Evolutionary conservation across 2,888 invertebrate genomes (phyloP), one percentile per base, ranked within the genome.

Genomic region (Hypolimnas misippus): DNA sequence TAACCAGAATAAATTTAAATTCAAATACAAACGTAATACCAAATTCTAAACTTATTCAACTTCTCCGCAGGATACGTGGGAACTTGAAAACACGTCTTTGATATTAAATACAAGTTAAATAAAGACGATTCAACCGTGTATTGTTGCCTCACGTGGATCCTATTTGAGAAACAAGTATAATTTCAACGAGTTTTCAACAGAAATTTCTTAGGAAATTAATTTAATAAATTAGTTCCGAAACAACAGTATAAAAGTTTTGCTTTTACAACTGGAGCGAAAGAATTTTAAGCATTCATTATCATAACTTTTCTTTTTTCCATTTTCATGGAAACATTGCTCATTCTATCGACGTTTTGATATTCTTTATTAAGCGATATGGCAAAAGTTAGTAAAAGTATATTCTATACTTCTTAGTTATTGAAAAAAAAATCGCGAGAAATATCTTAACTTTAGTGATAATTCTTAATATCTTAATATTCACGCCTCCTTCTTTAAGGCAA

Each of bases 21-120:
- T 76, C 75, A 81, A 81, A 81, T 73, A 77, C 76, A 81, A 81
- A 81, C 73, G 77, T 80, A 84, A 83, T 82, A 83, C 76, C 75
- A 76, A 84, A 87, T 82, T 86, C 79, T 73, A 72, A 87, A 87
- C 83, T 85, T 79, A 78, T 76, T 67, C 76, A 81, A 76, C 78
- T 82, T 73, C 67, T 70, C 73, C 68, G 70, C 72, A 73, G 75
- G 74, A 75, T 80, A 79, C 78, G 75, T 75, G 75, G 70, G 68
- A 85, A 87, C 76, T 88, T 82, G 71, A 80, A 85, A 87, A 88
- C 87, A 86, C 85, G 87, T 87, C 78, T 74, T 79, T 77, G 73
- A 87, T 88, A 89, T 90, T 87, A 87, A 86, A 89, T 86, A 88
- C 84, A 86, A 89, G 83, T 86, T 82, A 84, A 83, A 86, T 86